phyloP scores from a whole-genome alignment of 2,797 vertebrate genomes.

The Rhincodon typus region DNA sequence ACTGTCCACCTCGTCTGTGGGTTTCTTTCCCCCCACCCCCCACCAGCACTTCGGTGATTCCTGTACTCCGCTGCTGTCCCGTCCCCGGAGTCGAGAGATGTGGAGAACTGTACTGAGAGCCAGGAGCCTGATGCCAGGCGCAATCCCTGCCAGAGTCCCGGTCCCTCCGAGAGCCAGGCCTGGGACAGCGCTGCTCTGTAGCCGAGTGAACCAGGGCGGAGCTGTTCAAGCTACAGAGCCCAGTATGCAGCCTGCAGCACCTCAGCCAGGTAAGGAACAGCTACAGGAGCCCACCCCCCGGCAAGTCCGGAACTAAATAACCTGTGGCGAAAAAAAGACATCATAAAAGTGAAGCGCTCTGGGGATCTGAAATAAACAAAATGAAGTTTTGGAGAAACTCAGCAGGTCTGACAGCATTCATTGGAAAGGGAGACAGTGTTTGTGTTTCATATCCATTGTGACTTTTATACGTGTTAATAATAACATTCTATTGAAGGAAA shows the following conservation, averaged over 20 bases:
- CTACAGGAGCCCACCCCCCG: too few species aligned
- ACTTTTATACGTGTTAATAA: too few species aligned
- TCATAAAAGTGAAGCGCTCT: too few species aligned
- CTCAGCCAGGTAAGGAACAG: background rate
- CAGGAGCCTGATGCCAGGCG: background rate
- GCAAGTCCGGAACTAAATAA: background rate
- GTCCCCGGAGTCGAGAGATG: background rate
- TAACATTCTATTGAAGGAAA: too few species aligned
- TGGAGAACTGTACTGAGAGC: background rate
- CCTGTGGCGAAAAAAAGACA: background rate
- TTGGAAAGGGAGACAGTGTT: too few species aligned
- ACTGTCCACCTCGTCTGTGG: background rate
- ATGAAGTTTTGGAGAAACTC: too few species aligned
- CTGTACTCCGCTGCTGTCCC: too few species aligned
- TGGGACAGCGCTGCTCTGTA: background rate
- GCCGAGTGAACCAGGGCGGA: background rate
- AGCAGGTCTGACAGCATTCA: too few species aligned
- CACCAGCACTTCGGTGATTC: too few species aligned
- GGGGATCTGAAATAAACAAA: too few species aligned
- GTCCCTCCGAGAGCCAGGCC: background rate
- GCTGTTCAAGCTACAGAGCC: background rate
- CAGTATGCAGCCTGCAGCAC: too few species aligned
- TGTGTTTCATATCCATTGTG: too few species aligned
- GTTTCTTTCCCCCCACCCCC: background rate
- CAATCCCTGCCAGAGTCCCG: background rate